Evolutionary conservation across 2,888 invertebrate genomes (phyloP).

Genomic region (Quadroppia sp.): DNA sequence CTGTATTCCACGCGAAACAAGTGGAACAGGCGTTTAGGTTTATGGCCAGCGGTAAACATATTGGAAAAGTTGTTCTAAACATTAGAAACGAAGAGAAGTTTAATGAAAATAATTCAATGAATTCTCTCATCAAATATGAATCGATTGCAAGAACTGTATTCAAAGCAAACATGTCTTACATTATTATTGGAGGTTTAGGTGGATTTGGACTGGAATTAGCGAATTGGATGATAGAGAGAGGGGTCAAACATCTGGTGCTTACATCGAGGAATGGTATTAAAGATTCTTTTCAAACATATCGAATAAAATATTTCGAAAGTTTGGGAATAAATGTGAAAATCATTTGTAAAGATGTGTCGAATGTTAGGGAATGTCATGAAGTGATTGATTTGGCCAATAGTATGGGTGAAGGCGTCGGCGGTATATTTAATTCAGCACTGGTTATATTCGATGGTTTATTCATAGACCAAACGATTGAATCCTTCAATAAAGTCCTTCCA

Average conservation of each 20-base stretch:
- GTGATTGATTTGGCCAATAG: conserved; percentile 63
- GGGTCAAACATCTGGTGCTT: conserved; percentile 73
- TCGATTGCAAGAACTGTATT: conserved; percentile 70
- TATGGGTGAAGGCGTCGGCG: conserved; percentile 71
- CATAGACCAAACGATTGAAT: conserved; percentile 73
- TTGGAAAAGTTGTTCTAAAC: no score
- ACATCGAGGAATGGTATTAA: conserved; percentile 84
- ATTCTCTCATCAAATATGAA: conserved; percentile 14
- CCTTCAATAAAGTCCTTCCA: conserved; percentile 71
- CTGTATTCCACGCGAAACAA: neutral
- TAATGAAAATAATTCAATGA: neutral
- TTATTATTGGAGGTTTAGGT: conserved; percentile 72
- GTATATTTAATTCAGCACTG: conserved; percentile 83
- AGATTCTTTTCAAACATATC: conserved; percentile 84
- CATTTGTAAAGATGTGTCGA: conserved; percentile 58
- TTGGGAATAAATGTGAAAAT: conserved; percentile 60
- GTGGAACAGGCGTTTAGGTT: neutral
- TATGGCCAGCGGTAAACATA: conserved; percentile 1
- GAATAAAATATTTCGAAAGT: conserved; percentile 62
- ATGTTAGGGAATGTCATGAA: neutral
- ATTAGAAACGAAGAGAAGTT: neutral
- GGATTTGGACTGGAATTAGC: conserved; percentile 93
- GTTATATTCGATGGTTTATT: conserved; percentile 77
- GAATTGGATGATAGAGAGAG: no score
- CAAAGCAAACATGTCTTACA: conserved; percentile 57